Percentiles rank a stretch among this genome's conserved stretches.
Evolutionary conservation across 2,888 invertebrate species (phyloP).

Genomic region (Torymus texanus): DNA sequence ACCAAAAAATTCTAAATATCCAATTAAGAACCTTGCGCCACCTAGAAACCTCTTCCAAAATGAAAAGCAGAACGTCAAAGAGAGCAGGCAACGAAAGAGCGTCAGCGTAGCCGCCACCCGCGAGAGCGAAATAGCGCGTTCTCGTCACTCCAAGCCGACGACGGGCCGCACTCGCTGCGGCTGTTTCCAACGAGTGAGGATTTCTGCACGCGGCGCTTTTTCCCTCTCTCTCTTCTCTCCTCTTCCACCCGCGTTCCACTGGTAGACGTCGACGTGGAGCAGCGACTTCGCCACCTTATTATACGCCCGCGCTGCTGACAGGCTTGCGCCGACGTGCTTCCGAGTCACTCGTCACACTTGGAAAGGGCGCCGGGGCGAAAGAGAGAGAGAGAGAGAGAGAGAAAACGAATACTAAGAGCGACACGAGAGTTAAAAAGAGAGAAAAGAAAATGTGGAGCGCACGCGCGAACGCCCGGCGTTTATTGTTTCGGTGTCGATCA

Average conservation of each 20-base stretch:
- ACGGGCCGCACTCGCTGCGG: constrained; percentile 7
- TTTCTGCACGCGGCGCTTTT: constrained; percentile 51
- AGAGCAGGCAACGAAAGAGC: constrained; percentile 29
- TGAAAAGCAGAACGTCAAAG: not conserved
- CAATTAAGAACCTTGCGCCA: no score
- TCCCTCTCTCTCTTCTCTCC: constrained; percentile 46
- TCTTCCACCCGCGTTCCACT: constrained; percentile 34
- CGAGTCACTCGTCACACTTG: constrained; percentile 53
- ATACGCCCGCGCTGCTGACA: constrained; percentile 57
- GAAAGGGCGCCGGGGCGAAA: not conserved
- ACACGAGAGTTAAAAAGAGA: not conserved
- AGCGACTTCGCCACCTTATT: constrained; percentile 59
- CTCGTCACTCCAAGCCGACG: constrained; percentile 65
- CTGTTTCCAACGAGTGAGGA: constrained; percentile 45
- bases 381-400: not conserved
- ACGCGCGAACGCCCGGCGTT: constrained; percentile 8
- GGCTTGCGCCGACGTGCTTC: constrained; percentile 52
- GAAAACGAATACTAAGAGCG: constrained; percentile 19
- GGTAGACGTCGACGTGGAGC: constrained; percentile 50
- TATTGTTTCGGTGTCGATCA: constrained; percentile 55
- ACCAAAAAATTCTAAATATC: no score
- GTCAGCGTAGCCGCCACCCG: not conserved
- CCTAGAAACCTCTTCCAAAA: not conserved
- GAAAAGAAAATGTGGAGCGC: constrained; percentile 12
- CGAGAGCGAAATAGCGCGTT: constrained; percentile 61